phyloP scores from a whole-genome alignment of 1,140 invertebrate genomes.

The Drosophila kurseongensis region DNA sequence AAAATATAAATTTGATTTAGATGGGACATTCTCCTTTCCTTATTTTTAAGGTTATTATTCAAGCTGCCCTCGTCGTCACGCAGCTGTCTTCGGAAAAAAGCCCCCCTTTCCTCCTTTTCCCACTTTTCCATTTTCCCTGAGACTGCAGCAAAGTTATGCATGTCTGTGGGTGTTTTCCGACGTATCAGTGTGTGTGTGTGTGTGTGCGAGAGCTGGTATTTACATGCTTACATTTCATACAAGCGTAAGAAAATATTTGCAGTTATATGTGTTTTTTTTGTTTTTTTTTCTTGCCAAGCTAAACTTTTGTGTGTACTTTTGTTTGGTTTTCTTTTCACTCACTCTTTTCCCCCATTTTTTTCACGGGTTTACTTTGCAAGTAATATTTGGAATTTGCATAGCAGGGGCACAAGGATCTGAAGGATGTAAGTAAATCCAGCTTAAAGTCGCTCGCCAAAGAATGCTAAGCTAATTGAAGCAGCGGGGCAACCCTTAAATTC shows the following conservation, averaged over 20 bases:
- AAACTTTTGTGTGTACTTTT: constrained; percentile 73
- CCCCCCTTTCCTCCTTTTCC: not conserved
- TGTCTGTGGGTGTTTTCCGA: constrained; percentile 32
- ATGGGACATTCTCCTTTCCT: not conserved
- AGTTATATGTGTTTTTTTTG: constrained; percentile 52
- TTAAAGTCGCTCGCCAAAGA: constrained; percentile 13
- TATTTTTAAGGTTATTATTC: constrained; percentile 11
- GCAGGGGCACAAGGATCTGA: not conserved
- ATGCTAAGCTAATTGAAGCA: constrained; percentile 30
- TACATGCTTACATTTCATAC: constrained; percentile 75
- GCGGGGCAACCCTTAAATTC: not conserved
- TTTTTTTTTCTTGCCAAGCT: constrained; percentile 39
- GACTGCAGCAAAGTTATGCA: constrained; percentile 58
- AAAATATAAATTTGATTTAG: constrained; percentile 26
- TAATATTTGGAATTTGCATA: constrained; percentile 59
- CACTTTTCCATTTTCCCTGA: constrained; percentile 22
- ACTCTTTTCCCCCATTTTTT: constrained; percentile 8
- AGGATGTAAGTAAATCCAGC: constrained; percentile 5
- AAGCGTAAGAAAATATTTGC: constrained; percentile 80
- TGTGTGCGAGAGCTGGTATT: constrained; percentile 48
- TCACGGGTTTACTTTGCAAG: constrained; percentile 50
- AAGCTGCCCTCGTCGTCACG: constrained; percentile 34
- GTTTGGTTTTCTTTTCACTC: constrained; percentile 65
- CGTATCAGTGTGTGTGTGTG: constrained; percentile 13
- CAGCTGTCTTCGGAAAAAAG: constrained; percentile 24